Percentiles rank a stretch among this genome's conserved stretches.
These are phyloP conservation scores for Andricus grossulariae DNA, from an alignment of 1,140 invertebrate genomes.

Conservation along the genomic window DNA sequence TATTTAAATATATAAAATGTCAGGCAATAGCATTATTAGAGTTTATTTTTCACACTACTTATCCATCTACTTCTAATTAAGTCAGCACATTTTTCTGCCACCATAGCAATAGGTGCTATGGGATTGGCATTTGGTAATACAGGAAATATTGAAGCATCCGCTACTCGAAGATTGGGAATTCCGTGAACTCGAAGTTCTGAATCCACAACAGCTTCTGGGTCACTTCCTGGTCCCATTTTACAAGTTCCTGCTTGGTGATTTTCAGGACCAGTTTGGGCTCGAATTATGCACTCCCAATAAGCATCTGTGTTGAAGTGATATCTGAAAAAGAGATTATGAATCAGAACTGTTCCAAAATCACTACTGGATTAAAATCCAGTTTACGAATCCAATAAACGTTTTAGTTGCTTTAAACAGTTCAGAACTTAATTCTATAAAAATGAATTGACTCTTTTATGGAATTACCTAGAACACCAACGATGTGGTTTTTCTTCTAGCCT, in stretches of 20 bases:
- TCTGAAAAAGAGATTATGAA: slow-evolving; percentile 51
- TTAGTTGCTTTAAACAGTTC: slow-evolving; percentile 32
- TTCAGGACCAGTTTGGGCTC: slow-evolving; percentile 68
- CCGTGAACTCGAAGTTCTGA: slow-evolving; percentile 74
- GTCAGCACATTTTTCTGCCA: slow-evolving; percentile 77
- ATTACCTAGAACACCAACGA: slow-evolving; percentile 62
- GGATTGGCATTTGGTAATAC: slow-evolving; percentile 76
- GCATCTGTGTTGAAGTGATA: slow-evolving; percentile 72
- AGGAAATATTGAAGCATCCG: slow-evolving; percentile 79
- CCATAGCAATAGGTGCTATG: slow-evolving; percentile 75
- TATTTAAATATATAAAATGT: too few species aligned
- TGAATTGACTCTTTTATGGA: neutral
- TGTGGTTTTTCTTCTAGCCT: slow-evolving; percentile 67
- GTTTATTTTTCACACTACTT: slow-evolving; percentile 31
- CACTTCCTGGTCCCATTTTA: slow-evolving; percentile 74
- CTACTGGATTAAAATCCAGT: neutral
- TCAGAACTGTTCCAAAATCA: slow-evolving; percentile 42
- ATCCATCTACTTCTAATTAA: slow-evolving; percentile 72
- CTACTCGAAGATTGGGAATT: slow-evolving; percentile 72
- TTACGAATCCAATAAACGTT: neutral
- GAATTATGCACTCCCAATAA: slow-evolving; percentile 76
- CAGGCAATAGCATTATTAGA: neutral
- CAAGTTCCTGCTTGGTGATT: slow-evolving; percentile 77
- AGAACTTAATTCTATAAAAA: neutral
- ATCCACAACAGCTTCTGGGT: slow-evolving; percentile 75